These are phyloP conservation scores for Wasmannia auropunctata DNA, from an alignment of 1,140 invertebrate genomes.

Conservation along the genomic window DNA sequence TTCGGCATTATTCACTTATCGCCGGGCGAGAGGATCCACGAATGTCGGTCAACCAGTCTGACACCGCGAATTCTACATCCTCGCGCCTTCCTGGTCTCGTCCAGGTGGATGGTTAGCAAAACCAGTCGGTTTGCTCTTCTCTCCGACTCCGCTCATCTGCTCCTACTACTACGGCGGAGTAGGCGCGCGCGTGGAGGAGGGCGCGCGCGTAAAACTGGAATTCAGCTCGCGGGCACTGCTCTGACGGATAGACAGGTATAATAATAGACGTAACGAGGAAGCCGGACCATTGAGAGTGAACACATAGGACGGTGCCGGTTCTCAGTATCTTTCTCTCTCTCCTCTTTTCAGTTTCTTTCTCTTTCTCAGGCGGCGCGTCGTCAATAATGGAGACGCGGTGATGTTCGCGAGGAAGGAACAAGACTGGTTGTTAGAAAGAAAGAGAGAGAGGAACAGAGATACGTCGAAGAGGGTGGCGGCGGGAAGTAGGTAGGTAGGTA, in stretches of 20 bases:
- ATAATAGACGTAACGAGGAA: constrained; percentile 81
- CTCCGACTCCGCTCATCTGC: constrained; percentile 62
- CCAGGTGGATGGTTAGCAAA: constrained; percentile 72
- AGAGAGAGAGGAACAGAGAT: constrained; percentile 42
- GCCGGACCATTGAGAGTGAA: constrained; percentile 71
- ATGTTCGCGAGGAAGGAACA: constrained; percentile 40
- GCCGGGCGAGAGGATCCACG: constrained; percentile 55
- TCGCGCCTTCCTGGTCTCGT: constrained; percentile 43
- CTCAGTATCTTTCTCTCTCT: constrained; percentile 26
- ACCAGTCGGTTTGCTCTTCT: constrained; percentile 70
- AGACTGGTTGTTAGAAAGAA: constrained; percentile 18
- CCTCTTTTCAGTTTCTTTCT: constrained; percentile 20
- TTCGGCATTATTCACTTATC: constrained; percentile 71
- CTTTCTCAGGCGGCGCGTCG: neutral
- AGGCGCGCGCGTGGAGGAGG: constrained; percentile 62
- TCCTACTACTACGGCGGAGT: constrained; percentile 62
- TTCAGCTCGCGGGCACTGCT: constrained; percentile 71
- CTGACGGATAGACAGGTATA: constrained; percentile 80
- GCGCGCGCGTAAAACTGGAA: constrained; percentile 80
- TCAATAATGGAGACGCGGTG: constrained; percentile 56
- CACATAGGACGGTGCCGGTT: constrained; percentile 18
- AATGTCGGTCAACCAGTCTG: constrained; percentile 71
- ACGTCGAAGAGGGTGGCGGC: constrained; percentile 74
- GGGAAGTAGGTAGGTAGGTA: constrained; percentile 79
- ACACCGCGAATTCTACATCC: constrained; percentile 73